Evolutionary conservation across 2,797 vertebrate species (phyloP).

Genomic region (Bryconaethiops microstoma): DNA sequence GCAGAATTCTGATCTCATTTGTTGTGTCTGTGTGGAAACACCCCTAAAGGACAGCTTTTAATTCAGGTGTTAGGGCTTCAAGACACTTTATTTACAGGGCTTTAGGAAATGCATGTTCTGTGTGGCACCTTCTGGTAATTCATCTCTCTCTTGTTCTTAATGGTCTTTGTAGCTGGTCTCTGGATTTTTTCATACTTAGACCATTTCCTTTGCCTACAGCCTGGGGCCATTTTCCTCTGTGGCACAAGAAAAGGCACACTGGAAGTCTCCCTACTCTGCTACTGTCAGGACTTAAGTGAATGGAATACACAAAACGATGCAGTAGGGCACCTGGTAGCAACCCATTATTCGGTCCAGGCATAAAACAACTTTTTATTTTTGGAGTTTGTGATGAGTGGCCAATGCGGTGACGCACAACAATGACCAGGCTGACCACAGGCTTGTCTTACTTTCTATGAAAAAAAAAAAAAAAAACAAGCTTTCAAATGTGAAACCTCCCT

Average conservation of each 20-base stretch:
- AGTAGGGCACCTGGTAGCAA: not conserved
- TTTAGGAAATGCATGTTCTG: not conserved
- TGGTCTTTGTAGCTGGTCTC: not conserved
- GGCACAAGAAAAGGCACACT: not conserved
- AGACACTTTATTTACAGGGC: not conserved
- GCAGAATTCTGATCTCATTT: not conserved
- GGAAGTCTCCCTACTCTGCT: not conserved
- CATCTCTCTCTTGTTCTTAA: not conserved
- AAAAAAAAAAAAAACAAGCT: not conserved
- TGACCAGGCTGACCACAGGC: not conserved
- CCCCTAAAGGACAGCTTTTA: slow-evolving; percentile 6
- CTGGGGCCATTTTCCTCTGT: not conserved
- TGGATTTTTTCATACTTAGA: not conserved
- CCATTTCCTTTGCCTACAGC: not conserved
- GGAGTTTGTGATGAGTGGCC: not conserved
- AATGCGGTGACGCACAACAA: not conserved
- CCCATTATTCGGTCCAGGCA: not conserved
- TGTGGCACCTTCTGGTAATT: not conserved
- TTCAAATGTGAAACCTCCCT: not conserved
- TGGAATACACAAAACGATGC: not conserved
- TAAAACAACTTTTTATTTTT: not conserved
- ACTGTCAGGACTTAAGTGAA: not conserved
- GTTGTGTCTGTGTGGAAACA: not conserved
- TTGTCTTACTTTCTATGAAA: not conserved
- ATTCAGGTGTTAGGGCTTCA: not conserved